Evolutionary conservation across 2,113 vertebrate species (phyloP).

Genomic region (Kobus ellipsiprymnus): DNA sequence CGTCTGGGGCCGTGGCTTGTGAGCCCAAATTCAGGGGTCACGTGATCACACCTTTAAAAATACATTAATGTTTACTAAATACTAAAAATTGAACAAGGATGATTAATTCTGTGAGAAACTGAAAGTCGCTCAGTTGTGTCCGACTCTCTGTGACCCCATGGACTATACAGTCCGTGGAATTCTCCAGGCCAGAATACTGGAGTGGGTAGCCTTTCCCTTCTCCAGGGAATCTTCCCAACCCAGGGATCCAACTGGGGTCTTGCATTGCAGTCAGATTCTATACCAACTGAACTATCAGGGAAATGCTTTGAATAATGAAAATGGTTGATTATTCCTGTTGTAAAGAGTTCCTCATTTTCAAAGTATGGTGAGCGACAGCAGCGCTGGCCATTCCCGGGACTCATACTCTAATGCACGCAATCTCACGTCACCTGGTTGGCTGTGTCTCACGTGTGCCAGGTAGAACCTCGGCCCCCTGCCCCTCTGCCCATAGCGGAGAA

Average conservation of each 20-base stretch:
- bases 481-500: neutral
- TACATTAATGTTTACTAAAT: neutral
- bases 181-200: neutral
- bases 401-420: too few species aligned
- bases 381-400: neutral
- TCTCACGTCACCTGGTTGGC: neutral
- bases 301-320: neutral
- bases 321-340: neutral
- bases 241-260: neutral
- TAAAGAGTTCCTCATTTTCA: neutral
- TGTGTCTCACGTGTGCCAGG: neutral
- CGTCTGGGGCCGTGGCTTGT: neutral
- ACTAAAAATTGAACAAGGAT: neutral
- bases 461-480: neutral
- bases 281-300: neutral
- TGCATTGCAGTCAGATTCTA: neutral
- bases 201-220: neutral
- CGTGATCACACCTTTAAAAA: neutral
- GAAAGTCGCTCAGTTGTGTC: neutral
- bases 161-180: neutral
- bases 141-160: rapidly evolving
- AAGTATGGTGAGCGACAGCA: neutral
- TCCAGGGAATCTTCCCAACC: neutral
- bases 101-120: neutral
- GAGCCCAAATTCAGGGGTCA: neutral